phyloP scores from a whole-genome alignment of 2,888 invertebrate genomes.

The Sthenelais limicola region DNA sequence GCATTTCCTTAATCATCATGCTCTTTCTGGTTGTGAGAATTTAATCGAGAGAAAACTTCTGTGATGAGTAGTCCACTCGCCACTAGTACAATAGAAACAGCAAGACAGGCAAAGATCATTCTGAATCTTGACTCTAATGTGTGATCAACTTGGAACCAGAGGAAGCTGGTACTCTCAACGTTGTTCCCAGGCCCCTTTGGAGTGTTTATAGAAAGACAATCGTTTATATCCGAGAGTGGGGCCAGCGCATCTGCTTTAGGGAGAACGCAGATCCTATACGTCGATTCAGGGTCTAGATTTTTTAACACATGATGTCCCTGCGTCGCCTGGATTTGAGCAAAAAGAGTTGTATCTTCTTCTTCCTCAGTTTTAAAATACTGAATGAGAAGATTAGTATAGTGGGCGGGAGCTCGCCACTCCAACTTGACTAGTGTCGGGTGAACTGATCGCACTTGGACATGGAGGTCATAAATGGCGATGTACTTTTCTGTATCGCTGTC shows the following conservation, averaged over 20 bases:
- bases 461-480: constrained; percentile 15
- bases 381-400: constrained; percentile 24
- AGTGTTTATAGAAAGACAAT: constrained; percentile 2
- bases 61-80: constrained; percentile 5
- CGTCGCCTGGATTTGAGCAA: constrained; percentile 7
- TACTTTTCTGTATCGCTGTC: no score
- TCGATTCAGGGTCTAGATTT: neutral
- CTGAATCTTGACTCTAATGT: constrained; percentile 14
- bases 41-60: neutral
- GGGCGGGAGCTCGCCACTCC: constrained; percentile 17
- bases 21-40: neutral
- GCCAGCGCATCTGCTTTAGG: constrained; percentile 15
- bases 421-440: neutral
- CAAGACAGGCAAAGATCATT: constrained; percentile 12
- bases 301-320: constrained; percentile 19
- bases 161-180: neutral
- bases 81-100: constrained; percentile 12
- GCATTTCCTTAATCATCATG: constrained; percentile 24
- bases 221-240: neutral
- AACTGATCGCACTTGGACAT: constrained; percentile 17
- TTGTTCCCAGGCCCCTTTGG: neutral
- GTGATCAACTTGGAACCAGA: constrained; percentile 22
- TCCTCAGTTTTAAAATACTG: neutral
- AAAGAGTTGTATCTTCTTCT: constrained; percentile 21
- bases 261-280: constrained; percentile 12